These are phyloP conservation scores for Haemorhous mexicanus DNA, from an alignment of 2,113 vertebrate genomes.

Conservation along the genomic window DNA sequence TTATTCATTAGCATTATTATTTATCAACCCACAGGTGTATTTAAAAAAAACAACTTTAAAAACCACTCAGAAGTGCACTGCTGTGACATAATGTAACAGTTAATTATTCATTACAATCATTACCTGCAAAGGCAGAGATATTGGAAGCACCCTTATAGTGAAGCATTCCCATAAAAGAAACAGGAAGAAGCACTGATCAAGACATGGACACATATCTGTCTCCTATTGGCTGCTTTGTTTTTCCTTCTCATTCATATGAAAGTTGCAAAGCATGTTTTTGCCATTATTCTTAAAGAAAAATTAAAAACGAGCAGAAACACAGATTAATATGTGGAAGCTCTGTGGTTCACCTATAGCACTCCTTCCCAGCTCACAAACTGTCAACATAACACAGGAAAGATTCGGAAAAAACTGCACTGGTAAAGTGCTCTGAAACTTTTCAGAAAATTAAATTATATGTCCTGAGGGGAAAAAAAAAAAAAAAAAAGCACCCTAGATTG, in stretches of 20 bases:
- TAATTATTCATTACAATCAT: background rate
- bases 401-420: background rate
- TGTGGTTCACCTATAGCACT: background rate
- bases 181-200: background rate
- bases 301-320: background rate
- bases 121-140: background rate
- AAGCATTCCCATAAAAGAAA: background rate
- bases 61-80: background rate
- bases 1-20: background rate
- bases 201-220: background rate
- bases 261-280: background rate
- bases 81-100: background rate
- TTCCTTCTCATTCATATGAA: background rate
- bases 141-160: background rate
- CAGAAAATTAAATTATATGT: background rate
- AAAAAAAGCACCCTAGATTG: background rate
- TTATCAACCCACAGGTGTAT: background rate
- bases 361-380: background rate
- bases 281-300: background rate
- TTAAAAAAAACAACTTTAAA: background rate
- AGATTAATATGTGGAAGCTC: background rate
- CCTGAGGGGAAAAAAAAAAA: background rate
- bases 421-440: background rate
- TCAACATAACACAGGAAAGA: background rate
- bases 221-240: background rate